Base-by-base conservation (phyloP, 1,140 invertebrate genomes). In the Archivesica marissinica region DNA sequence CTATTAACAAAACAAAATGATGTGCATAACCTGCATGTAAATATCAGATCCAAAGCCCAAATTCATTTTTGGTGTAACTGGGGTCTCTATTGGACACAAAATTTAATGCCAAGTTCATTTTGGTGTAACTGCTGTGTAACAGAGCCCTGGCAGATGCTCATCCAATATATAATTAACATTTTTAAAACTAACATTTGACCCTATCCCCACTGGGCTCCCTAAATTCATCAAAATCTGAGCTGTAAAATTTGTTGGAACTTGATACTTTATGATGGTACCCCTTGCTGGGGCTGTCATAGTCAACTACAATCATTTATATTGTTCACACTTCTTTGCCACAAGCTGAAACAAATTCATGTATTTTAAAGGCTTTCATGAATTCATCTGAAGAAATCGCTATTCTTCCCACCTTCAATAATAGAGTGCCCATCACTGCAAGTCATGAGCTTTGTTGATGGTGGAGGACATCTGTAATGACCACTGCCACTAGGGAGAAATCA, bases 121-220 rank as follows among this genome's bases (percentile, higher is more conserved):
- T n/a, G n/a, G n/a, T n/a, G n/a, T n/a, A n/a, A n/a, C n/a, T n/a
- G n/a, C n/a, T n/a, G n/a, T n/a, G n/a, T n/a, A n/a, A n/a, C n/a
- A n/a, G n/a, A n/a, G 59, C 59, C 25, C 1, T 72, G 68, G 41
- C 68, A 72, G 41, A 33, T 50, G 23, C 68, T 44, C 11, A 50
- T 41, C 7, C 28, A 72, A 72, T 52, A 30, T 20, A 50, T 50
- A 72, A 72, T 72, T 47, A 72, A 72, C 68, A 72, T 72, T 72
- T 72, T 72, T 72, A 72, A 44, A 72, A 72, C 68, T 72, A 47
- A 72, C 68, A 72, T 44, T 41, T 72, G 44, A 72, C 68, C 68
- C 41, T 47, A 50, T 50, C 68, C n/a, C 68, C 68, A 47, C 28
- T 33, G 68, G 25, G 28, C 20, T 33, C 39, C 23, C 44, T 72